Evolutionary conservation across 2,888 invertebrate genomes (phyloP).

Genomic region (Synanthedon myopaeformis): DNA sequence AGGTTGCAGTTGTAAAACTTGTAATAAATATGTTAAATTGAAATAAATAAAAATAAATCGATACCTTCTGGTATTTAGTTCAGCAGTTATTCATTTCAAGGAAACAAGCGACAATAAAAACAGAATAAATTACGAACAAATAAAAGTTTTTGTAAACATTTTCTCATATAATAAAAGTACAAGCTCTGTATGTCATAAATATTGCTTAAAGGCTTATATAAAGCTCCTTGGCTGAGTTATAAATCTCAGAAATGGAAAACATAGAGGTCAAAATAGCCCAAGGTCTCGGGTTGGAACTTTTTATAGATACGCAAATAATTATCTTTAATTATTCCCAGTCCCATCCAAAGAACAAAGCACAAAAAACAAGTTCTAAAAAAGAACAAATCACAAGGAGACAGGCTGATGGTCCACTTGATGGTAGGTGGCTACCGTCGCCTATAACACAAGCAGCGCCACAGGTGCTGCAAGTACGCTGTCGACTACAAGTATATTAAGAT

Average conservation of each 20-base stretch:
- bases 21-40: too few species aligned
- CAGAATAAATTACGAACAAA: background rate
- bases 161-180: background rate
- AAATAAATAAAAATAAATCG: too few species aligned
- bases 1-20: too few species aligned
- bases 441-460: too few species aligned
- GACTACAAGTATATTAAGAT: too few species aligned
- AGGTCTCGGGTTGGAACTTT: conserved; percentile 2
- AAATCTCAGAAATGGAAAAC: conserved; percentile 9
- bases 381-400: too few species aligned
- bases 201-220: conserved; percentile 8
- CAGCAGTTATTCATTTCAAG: background rate
- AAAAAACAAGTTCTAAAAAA: too few species aligned
- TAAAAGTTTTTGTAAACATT: background rate
- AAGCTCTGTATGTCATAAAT: conserved; percentile 6
- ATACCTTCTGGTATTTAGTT: too few species aligned
- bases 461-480: too few species aligned
- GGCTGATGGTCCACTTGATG: too few species aligned
- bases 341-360: too few species aligned
- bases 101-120: background rate
- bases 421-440: too few species aligned
- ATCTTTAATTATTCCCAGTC: conserved; percentile 2
- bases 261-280: conserved; percentile 8
- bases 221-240: conserved; percentile 10
- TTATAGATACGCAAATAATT: conserved; percentile 1